A percentile compares a stretch with the other conserved stretches of the same genome.
Evolutionary conservation across 2,113 vertebrate genomes (phyloP).

Genomic region (Silurus asotus): DNA sequence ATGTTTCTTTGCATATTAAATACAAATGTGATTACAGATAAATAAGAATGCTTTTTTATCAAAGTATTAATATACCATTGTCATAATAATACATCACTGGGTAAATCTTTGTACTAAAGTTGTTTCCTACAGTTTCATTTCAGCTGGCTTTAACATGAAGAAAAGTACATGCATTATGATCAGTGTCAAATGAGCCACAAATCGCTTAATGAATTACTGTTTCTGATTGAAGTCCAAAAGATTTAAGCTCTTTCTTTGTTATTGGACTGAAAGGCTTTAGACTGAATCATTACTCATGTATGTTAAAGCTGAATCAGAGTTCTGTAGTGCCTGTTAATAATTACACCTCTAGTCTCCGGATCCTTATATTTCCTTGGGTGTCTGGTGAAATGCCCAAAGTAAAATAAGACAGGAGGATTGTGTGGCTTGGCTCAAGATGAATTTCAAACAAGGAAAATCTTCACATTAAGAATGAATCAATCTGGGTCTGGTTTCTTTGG

Average conservation of each 20-base stretch:
- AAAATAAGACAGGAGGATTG: slow-evolving; percentile 51
- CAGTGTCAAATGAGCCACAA: not conserved
- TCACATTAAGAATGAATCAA: slow-evolving; percentile 20
- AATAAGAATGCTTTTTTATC: not conserved
- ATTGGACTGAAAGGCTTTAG: slow-evolving; percentile 33
- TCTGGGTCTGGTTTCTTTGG: slow-evolving; percentile 19
- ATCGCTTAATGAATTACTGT: slow-evolving; percentile 13
- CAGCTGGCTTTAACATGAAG: slow-evolving; percentile 4
- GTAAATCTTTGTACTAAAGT: not conserved
- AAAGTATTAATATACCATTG: not conserved
- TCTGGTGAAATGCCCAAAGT: slow-evolving; percentile 58
- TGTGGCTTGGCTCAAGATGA: slow-evolving; percentile 57
- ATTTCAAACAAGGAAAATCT: slow-evolving; percentile 11
- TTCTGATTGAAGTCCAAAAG: slow-evolving; percentile 26
- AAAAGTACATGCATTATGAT: not conserved
- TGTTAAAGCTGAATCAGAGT: slow-evolving; percentile 61
- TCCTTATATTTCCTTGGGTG: slow-evolving; percentile 59
- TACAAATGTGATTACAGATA: not conserved
- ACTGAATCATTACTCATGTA: slow-evolving; percentile 60
- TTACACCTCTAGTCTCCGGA: slow-evolving; percentile 55
- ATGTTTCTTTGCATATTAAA: not conserved
- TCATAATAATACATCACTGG: not conserved
- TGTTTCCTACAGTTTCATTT: not conserved
- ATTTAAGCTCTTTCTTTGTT: slow-evolving; percentile 31
- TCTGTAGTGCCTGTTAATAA: slow-evolving; percentile 58